Evolutionary conservation across 2,888 invertebrate species (phyloP).

Genomic region (Zaprionus bogoriensis): DNA sequence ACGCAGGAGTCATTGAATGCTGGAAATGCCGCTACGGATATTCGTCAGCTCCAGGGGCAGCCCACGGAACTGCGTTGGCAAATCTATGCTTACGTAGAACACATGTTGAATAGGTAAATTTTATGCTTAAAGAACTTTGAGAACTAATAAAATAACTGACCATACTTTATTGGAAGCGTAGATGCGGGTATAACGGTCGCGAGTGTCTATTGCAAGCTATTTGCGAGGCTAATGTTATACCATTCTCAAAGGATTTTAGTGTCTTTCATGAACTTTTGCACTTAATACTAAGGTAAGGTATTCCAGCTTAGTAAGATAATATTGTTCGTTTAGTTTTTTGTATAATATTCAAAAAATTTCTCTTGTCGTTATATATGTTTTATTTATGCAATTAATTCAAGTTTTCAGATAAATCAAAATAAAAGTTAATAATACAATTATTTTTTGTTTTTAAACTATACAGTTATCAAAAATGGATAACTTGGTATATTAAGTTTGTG

Average conservation of each 20-base stretch:
- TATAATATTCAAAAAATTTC: too few relatives aligned
- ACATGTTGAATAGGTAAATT: slow-evolving; percentile 66
- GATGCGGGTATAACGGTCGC: slow-evolving; percentile 76
- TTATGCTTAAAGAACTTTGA: background rate
- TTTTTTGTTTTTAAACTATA: too few relatives aligned
- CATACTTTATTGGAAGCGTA: slow-evolving; percentile 30
- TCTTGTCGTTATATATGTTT: too few relatives aligned
- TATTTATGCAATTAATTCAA: too few relatives aligned
- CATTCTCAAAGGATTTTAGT: slow-evolving; percentile 63
- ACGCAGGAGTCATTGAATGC: slow-evolving; percentile 2
- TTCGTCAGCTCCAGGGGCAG: slow-evolving; percentile 25
- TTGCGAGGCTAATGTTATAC: slow-evolving; percentile 69
- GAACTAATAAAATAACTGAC: background rate
- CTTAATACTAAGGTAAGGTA: slow-evolving; percentile 67
- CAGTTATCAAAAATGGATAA: too few relatives aligned
- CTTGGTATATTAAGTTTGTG: too few relatives aligned
- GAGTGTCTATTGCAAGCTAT: slow-evolving; percentile 75
- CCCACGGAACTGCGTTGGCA: slow-evolving; percentile 63
- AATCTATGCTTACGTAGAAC: slow-evolving; percentile 64
- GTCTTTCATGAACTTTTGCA: slow-evolving; percentile 74
- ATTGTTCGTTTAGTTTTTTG: background rate
- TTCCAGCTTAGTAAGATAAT: background rate
- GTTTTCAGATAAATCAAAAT: too few relatives aligned
- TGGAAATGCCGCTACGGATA: background rate
- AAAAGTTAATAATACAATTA: background rate